A percentile compares a stretch with the other conserved stretches of the same genome.
phyloP scores from a whole-genome alignment of 1,140 invertebrate species.

The Drosophila truncata region DNA sequence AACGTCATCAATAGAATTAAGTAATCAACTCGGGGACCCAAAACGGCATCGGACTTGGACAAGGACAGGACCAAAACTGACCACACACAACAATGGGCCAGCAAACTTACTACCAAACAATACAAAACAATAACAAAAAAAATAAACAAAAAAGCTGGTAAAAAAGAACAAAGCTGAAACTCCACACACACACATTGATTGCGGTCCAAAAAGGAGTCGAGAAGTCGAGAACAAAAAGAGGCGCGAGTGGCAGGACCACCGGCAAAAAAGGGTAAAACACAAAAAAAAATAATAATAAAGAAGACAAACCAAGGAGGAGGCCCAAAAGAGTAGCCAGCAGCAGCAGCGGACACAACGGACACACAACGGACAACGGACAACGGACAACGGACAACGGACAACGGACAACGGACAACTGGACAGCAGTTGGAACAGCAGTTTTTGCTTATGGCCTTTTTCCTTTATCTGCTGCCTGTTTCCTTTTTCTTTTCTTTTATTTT shows the following conservation, averaged over 20 bases:
- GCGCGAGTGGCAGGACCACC: constrained; percentile 70
- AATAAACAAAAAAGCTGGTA: background rate
- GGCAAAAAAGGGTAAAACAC: constrained; percentile 36
- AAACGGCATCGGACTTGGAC: constrained; percentile 15
- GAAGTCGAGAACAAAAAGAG: constrained; percentile 56
- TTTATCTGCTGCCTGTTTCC: constrained; percentile 30
- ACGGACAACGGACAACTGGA: constrained; percentile 11
- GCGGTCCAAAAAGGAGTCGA: constrained; percentile 76
- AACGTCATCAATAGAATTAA: constrained; percentile 85
- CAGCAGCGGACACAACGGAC: constrained; percentile 4
- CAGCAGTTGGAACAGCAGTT: constrained; percentile 68
- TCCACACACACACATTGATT: constrained; percentile 57
- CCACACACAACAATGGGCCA: constrained; percentile 77
- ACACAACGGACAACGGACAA: background rate
- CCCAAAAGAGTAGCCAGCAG: constrained; percentile 45
- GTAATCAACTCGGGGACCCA: constrained; percentile 74
- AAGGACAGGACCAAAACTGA: constrained; percentile 58
- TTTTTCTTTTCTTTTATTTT: constrained; percentile 15
- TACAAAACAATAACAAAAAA: background rate
- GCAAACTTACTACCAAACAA: constrained; percentile 15
- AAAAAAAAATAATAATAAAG: background rate
- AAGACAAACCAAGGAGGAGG: constrained; percentile 3
- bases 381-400: constrained; percentile 45
- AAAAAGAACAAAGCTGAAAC: constrained; percentile 10
- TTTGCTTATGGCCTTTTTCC: constrained; percentile 52